phyloP scores from a whole-genome alignment of 2,888 invertebrate species.

The Cremastobaeus sp. region DNA sequence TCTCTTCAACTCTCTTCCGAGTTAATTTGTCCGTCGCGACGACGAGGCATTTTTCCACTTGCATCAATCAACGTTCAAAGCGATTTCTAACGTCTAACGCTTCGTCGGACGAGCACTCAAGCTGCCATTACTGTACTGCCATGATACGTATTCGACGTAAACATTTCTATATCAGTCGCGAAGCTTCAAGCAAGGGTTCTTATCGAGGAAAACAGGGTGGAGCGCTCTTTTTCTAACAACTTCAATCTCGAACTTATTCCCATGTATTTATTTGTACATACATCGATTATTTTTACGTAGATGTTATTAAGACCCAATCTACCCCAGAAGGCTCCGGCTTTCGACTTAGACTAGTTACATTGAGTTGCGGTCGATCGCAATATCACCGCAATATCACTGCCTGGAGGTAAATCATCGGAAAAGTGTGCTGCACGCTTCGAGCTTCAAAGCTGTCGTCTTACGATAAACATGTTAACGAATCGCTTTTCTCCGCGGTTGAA shows the following conservation, averaged over 20 bases:
- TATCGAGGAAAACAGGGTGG: constrained; percentile 51
- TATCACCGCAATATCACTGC: no score
- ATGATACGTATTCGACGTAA: constrained; percentile 68
- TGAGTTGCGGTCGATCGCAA: no score
- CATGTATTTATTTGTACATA: background rate
- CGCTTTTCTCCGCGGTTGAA: no score
- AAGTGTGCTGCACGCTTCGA: no score
- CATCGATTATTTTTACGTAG: constrained; percentile 17
- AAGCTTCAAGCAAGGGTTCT: constrained; percentile 48
- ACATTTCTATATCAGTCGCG: constrained; percentile 50
- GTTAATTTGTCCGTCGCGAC: constrained; percentile 6
- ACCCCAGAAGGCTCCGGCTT: no score
- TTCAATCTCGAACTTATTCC: background rate
- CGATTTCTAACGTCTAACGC: constrained; percentile 40
- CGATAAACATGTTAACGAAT: no score
- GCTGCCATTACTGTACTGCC: constrained; percentile 78
- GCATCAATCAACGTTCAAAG: constrained; percentile 40
- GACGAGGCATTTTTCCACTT: constrained; percentile 10
- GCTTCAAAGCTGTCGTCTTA: no score
- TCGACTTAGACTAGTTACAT: no score
- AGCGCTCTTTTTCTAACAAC: constrained; percentile 15
- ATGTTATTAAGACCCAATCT: no score
- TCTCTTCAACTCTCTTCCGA: constrained; percentile 8
- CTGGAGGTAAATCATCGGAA: no score
- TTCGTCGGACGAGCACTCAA: constrained; percentile 63